phyloP scores from a whole-genome alignment of 2,113 vertebrate species.

The Colius striatus region DNA sequence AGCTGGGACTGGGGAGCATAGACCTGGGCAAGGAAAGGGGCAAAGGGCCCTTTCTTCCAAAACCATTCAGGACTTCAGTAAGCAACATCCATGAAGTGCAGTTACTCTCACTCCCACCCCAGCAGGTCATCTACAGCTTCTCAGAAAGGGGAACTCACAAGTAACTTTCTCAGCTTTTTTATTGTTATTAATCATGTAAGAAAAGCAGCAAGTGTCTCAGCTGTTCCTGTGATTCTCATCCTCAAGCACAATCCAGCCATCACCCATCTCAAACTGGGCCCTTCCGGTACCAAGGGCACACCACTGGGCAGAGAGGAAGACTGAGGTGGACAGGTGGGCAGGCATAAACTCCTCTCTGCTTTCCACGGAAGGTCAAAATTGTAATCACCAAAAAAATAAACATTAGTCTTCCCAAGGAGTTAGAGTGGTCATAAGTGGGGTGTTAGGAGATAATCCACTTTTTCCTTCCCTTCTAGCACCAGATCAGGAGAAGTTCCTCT shows the following conservation, averaged over 20 bases:
- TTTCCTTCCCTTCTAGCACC: not conserved
- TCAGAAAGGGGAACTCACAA: not conserved
- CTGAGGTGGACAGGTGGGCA: not conserved
- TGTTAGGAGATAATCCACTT: not conserved
- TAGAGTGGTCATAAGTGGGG: not conserved
- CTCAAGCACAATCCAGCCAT: rapidly evolving
- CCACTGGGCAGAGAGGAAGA: not conserved
- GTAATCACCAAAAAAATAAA: not conserved
- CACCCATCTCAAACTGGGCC: not conserved
- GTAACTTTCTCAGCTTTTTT: not conserved
- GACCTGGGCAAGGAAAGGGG: not conserved
- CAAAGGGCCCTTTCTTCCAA: not conserved
- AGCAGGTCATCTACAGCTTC: not conserved
- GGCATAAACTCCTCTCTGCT: not conserved
- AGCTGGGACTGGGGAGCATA: not conserved
- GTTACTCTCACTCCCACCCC: not conserved
- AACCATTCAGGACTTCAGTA: not conserved
- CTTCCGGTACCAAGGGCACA: not conserved
- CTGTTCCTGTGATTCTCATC: not conserved
- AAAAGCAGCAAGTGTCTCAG: not conserved
- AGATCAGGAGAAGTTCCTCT: not conserved
- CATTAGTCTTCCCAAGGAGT: not conserved
- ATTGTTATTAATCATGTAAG: not conserved
- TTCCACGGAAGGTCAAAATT: not conserved
- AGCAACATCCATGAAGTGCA: rapidly evolving